phyloP scores from a whole-genome alignment of 2,888 invertebrate genomes.

The Pammene fasciana region DNA sequence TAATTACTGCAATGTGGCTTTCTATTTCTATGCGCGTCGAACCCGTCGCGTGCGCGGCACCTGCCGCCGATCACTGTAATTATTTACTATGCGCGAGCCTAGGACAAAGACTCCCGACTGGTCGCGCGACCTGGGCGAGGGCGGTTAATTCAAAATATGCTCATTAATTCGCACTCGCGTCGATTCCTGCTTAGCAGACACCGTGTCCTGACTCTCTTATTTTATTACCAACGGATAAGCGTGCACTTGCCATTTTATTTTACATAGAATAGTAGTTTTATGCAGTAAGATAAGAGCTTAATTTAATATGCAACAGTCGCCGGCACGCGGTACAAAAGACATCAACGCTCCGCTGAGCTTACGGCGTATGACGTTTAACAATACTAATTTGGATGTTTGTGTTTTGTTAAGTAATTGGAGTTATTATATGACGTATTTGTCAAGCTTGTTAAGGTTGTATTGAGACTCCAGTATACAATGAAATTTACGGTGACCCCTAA shows the following conservation, averaged over 20 bases:
- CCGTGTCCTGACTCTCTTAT: constrained; percentile 32
- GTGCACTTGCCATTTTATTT: constrained; percentile 32
- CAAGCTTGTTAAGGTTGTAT: constrained; percentile 2
- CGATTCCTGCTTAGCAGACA: constrained; percentile 48
- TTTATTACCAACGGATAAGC: constrained; percentile 36
- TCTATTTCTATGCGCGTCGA: constrained; percentile 77
- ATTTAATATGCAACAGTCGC: constrained; percentile 25
- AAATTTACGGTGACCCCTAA: constrained; percentile 29
- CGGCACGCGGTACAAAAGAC: constrained; percentile 46
- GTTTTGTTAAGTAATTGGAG: constrained; percentile 43
- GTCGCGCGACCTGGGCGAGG: constrained; percentile 73
- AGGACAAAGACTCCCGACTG: constrained; percentile 77
- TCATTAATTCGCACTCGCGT: constrained; percentile 70
- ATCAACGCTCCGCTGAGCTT: constrained; percentile 45
- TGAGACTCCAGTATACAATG: constrained; percentile 6
- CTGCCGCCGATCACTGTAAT: constrained; percentile 81
- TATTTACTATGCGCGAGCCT: constrained; percentile 82
- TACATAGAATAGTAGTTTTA: constrained; percentile 14
- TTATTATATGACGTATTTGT: constrained; percentile 22
- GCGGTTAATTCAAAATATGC: constrained; percentile 65
- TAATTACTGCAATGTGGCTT: constrained; percentile 84
- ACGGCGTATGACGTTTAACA: constrained; percentile 6
- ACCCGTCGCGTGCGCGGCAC: constrained; percentile 69
- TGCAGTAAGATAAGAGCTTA: constrained; percentile 19
- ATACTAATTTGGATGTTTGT: constrained; percentile 37